Percentiles rank a stretch among this genome's conserved stretches.
Evolutionary conservation across 2,113 vertebrate genomes (phyloP).

Genomic region (Neomonachus schauinslandi): DNA sequence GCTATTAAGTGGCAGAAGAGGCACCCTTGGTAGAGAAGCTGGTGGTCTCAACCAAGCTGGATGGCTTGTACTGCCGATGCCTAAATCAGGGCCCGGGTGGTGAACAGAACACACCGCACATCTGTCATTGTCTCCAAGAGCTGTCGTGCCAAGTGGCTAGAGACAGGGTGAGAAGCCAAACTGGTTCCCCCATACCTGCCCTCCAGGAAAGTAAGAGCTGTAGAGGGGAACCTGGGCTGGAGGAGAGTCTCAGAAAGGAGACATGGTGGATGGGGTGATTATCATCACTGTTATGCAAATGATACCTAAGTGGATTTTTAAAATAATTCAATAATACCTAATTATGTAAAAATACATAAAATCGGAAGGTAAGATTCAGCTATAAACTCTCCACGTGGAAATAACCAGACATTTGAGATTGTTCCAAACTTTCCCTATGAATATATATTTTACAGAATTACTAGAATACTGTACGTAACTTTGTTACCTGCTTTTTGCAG

Average conservation of each 20-base stretch:
- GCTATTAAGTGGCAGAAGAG: neutral
- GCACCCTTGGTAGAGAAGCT: neutral
- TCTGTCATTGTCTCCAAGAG: neutral
- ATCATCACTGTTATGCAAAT: neutral
- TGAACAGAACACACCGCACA: neutral
- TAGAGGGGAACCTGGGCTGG: neutral
- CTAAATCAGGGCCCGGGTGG: neutral
- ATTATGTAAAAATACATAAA: neutral
- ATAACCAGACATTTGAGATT: neutral
- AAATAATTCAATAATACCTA: neutral
- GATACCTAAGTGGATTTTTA: neutral
- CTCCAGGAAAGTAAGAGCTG: neutral
- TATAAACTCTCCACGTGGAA: neutral
- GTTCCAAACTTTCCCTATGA: neutral
- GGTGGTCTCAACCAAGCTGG: neutral
- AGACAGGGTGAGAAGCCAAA: neutral
- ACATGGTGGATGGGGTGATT: neutral
- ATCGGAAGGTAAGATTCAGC: neutral
- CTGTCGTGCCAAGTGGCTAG: neutral
- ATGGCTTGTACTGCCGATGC: neutral
- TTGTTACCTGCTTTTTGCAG: neutral
- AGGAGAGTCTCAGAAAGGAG: neutral
- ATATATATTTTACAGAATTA: neutral
- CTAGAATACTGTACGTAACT: neutral
- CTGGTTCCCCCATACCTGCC: neutral